phyloP scores from a whole-genome alignment of 2,797 vertebrate genomes.

The Synaphobranchus kaupii region DNA sequence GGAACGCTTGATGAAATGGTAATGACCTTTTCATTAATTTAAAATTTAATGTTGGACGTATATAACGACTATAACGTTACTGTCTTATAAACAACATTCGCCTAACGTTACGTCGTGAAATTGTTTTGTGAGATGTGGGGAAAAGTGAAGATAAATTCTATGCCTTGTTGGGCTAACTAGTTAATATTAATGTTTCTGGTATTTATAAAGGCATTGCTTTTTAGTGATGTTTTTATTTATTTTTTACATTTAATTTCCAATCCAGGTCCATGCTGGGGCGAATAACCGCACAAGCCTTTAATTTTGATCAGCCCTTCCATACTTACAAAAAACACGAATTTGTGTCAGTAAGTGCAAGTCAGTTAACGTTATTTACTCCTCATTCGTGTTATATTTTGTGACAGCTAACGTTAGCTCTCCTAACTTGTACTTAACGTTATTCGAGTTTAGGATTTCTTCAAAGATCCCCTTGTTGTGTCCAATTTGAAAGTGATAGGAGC shows the following conservation, averaged over 20 bases:
- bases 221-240: neutral
- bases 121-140: neutral
- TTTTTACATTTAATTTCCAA: slow-evolving; percentile 23
- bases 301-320: slow-evolving; percentile 83
- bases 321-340: slow-evolving; percentile 77
- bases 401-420: neutral
- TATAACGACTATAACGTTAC: neutral
- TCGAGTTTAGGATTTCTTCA: slow-evolving; percentile 64
- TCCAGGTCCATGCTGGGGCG: slow-evolving; percentile 88
- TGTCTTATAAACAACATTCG: neutral
- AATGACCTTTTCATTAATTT: slow-evolving; percentile 12
- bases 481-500: slow-evolving; percentile 51
- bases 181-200: neutral
- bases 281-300: slow-evolving; percentile 76
- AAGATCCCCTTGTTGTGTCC: slow-evolving; percentile 58
- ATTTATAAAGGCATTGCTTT: neutral
- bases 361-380: neutral
- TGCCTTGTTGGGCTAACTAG: neutral
- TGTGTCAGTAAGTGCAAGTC: slow-evolving; percentile 67
- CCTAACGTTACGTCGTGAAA: neutral
- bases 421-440: slow-evolving; percentile 10
- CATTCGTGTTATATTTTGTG: neutral
- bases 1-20: slow-evolving; percentile 69
- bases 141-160: too few relatives aligned
- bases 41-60: neutral